Evolutionary conservation across 2,113 vertebrate species (phyloP), one percentile per base, ranked within the genome.

Genomic region (Rallus limicola): DNA sequence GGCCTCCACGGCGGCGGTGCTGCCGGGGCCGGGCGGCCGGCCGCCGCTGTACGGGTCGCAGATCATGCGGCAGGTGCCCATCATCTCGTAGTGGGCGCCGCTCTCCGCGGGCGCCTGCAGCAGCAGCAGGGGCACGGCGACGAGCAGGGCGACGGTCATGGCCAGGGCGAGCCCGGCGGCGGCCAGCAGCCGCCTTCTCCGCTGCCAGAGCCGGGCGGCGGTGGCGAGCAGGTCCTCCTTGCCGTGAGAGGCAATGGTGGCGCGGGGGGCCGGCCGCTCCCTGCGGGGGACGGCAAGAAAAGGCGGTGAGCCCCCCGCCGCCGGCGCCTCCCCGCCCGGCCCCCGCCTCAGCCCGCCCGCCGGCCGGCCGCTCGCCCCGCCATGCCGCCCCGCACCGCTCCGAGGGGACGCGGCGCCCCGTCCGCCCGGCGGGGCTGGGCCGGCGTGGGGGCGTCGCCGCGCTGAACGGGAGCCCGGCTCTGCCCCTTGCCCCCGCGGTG

Each of bases 11-110:
- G 98, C 97, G 5, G 97, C 98, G 8, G 97, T 98, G 83, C 97
- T 97, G 68, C 96, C 94, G 29, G 93, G 92, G 46, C 86, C 97
- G 91, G 25, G 97, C 96, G 83, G 81, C 34, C 69, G 69, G 80
- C 97, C 97, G 23, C 97, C 78, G 77, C 84, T 97, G 96, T 99
- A 99, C 1, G 98, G 98, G 97, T 99, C 98, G 83, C 99, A 99
- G 48, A 99, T 98, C 99, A 99, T 99, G 93, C 99, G 98, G 94
- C 99, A 99, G 90, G 99, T 99, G 92, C 99, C 99, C 98, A 99
- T 98, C 99, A 99, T 99, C 97, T 99, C 99, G 81, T 99, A 99
- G 92, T 98, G 98, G 46, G 98, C 98, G 11, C 97, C 97, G 33
- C 93, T 91, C 9, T 93, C 91, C 59, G 98, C 95, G 29, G 97